Conservation (phyloP, 37 sponge, comb jelly and placozoan genomes). For the Theonella swinhoei region DNA sequence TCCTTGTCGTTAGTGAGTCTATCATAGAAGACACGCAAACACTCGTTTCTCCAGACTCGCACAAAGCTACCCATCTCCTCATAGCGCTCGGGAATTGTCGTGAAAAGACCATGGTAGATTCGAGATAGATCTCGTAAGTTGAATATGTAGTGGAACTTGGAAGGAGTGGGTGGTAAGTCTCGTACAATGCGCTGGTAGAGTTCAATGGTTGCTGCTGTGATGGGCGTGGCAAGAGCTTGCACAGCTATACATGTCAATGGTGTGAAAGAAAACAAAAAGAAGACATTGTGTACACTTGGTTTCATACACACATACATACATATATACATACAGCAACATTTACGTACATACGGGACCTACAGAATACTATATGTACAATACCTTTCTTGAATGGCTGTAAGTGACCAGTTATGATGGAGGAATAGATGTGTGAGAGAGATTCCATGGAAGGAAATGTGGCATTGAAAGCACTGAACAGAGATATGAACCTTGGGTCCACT, state of each 20-base stretch:
- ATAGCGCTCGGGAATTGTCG: conserved; percentile 84
- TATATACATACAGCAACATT: neutral
- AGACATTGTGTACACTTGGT: neutral
- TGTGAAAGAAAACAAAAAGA: neutral
- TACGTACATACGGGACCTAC: neutral
- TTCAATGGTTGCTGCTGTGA: conserved; percentile 91
- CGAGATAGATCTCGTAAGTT: conserved; percentile 97
- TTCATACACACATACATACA: neutral
- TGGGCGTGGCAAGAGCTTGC: conserved; percentile 70
- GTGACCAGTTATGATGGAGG: conserved; percentile 91
- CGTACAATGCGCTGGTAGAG: conserved; percentile 87
- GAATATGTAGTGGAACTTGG: conserved; percentile 99
- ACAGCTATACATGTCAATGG: conserved; percentile 43
- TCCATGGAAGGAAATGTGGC: conserved; percentile 94
- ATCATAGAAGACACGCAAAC: conserved; percentile 94
- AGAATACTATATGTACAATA: too few relatives aligned
- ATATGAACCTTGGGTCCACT: conserved; percentile 94
- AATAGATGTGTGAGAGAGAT: conserved; percentile 92
- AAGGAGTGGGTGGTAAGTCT: conserved; percentile 97
- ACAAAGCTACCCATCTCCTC: conserved; percentile 56
- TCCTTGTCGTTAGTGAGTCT: conserved; percentile 91
- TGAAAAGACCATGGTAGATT: conserved; percentile 93
- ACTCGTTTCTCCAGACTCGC: conserved; percentile 97
- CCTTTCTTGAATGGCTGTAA: conserved; percentile 87
- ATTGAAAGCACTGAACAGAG: conserved; percentile 95